phyloP scores from a whole-genome alignment of 1,140 invertebrate species.

The Zaprionus taronus region DNA sequence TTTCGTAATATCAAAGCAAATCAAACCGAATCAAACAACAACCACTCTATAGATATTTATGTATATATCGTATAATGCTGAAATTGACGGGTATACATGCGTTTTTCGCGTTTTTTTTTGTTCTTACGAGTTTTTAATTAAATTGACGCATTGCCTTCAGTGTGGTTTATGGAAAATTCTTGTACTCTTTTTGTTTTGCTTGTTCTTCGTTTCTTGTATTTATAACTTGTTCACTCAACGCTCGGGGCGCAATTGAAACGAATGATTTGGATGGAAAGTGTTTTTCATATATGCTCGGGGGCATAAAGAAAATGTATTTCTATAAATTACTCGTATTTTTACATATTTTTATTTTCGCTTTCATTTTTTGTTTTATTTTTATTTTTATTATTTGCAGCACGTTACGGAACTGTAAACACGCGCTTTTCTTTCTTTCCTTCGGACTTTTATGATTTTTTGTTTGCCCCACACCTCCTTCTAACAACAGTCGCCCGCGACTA shows the following conservation, averaged over 20 bases:
- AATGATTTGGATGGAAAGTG: conserved; percentile 54
- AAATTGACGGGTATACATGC: conserved; percentile 14
- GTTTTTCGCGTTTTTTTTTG: not conserved
- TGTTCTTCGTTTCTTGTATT: conserved; percentile 31
- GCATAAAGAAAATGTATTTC: conserved; percentile 18
- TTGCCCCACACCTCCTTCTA: conserved; percentile 12
- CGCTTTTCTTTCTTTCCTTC: conserved; percentile 25
- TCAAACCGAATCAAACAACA: conserved; percentile 9
- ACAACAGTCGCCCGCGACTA: conserved; percentile 18
- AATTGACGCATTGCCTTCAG: conserved; percentile 41
- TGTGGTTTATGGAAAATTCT: conserved; percentile 46
- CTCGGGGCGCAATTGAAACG: conserved; percentile 55
- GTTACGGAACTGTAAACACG: conserved; percentile 61
- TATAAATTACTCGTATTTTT: conserved; percentile 58
- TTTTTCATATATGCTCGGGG: conserved; percentile 23
- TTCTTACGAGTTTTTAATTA: conserved; percentile 25
- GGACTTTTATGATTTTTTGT: conserved; percentile 15
- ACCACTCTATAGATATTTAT: conserved; percentile 12
- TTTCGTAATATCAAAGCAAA: conserved; percentile 18
- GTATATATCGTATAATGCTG: not conserved
- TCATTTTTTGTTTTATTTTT: conserved; percentile 15
- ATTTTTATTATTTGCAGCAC: conserved; percentile 29
- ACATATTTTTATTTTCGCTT: conserved; percentile 48
- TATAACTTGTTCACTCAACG: conserved; percentile 57
- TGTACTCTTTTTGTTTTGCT: conserved; percentile 6